These are phyloP conservation scores for Telenomus remus DNA, from an alignment of 1,140 invertebrate genomes.

Conservation along the genomic window DNA sequence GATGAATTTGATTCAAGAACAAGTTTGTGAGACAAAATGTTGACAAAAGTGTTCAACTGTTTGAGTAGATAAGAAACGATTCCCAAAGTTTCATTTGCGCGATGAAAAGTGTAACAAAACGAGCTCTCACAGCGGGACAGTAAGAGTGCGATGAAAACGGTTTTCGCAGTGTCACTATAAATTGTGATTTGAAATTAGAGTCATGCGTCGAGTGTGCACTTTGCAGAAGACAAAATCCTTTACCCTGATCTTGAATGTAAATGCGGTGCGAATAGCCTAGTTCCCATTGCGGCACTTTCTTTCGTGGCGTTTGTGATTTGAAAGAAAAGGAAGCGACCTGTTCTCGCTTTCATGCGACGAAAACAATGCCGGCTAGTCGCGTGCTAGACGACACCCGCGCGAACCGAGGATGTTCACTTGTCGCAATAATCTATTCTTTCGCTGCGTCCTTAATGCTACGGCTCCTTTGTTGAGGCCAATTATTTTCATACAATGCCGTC, in stretches of 20 bases:
- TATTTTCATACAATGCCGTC: conserved; percentile 44
- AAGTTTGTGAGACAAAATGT: no score
- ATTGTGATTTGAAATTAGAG: conserved; percentile 29
- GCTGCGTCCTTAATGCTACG: conserved; percentile 15
- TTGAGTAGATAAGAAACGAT: no score
- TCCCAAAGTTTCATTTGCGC: no score
- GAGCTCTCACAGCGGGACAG: no score
- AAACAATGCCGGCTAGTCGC: conserved; percentile 35
- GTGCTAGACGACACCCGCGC: conserved; percentile 32
- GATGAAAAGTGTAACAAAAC: no score
- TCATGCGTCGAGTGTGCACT: conserved; percentile 7
- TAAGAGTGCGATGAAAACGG: no score
- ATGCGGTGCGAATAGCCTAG: conserved; percentile 55
- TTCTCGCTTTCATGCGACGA: conserved; percentile 53
- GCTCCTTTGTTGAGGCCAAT: conserved; percentile 23
- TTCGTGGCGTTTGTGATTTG: conserved; percentile 22
- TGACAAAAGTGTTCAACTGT: no score
- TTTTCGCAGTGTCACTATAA: conserved; percentile 11
- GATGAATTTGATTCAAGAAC: no score
- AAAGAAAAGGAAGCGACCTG: conserved; percentile 27
- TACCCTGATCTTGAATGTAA: conserved; percentile 69
- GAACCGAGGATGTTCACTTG: conserved; percentile 34
- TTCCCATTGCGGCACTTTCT: conserved; percentile 57
- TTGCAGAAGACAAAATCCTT: conserved; percentile 43
- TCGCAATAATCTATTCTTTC: conserved; percentile 29